Base-by-base conservation (phyloP, 1,140 invertebrate species). In the Onthophagus taurus region DNA sequence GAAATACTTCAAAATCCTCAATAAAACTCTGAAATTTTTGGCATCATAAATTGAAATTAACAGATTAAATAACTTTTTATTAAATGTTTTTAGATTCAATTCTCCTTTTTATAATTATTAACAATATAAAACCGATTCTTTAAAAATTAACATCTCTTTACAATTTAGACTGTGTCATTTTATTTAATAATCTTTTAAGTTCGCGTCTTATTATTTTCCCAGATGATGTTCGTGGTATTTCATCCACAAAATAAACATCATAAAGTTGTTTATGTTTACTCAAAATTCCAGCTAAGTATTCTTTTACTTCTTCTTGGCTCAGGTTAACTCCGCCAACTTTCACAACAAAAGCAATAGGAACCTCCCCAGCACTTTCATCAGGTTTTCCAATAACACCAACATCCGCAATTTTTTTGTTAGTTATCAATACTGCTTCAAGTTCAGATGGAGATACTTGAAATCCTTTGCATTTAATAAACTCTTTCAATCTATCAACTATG, bases 391-490 rank as follows among this genome's bases (percentile, higher is more conserved):
- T 70, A 1, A 89, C 83, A 3, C 74, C 83, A 5, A 69, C 78
- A 50, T 87, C 84, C 48, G 67, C 64, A 13, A 89, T 66, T 13
- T 60, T 67, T 12, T 76, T 71, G 61, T 82, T 76, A 20, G 68
- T 68, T 31, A 81, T 58, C 30, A 89, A 57, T 13, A 87, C 46
- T 29, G 70, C 73, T 72, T 89, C 85, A 13, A 85, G 53, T 59
- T 83, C 80, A 6, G 81, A 73, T 11, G 44, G 44, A 2, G 44
- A 24, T 23, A 46, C 78, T 68, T 84, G 81, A 41, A 74, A 73
- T 23, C 80, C 82, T 61, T 83, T 83, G 12, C 82, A 81, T 67
- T 94, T 94, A 46, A 94, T 93, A 7, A 94, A 71, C 59, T 94
- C 89, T 57, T 94, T 94, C 30, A 91, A 54, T 39, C 90, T 69